Evolutionary conservation across 2,113 vertebrate species (phyloP), one percentile per base, ranked within the genome.

Genomic region (Gobio gobio): DNA sequence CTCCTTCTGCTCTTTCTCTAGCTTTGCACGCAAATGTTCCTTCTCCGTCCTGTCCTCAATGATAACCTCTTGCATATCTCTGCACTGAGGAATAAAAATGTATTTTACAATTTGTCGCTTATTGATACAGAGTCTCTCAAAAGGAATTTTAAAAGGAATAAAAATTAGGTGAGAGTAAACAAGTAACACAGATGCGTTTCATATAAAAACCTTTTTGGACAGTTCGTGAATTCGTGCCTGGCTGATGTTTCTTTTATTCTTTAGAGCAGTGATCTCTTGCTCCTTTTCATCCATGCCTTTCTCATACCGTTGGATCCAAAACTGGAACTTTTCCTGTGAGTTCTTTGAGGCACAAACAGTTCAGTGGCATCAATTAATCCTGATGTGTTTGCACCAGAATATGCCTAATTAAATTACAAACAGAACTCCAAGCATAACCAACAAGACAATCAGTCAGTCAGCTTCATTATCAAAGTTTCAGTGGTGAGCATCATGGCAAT

Each of bases 261-360:
- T 94, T 13, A 97, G 84, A 66, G 88, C 33, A 43, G 91, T 92
- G 47, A 96, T 88, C 83, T 96, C 94, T 64, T 92, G 82, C 0
- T 97, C 95, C 86, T 96, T 96, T 64, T 90, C 89, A 1, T 95
- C 89, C 0, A 90, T 94, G 83, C 96, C 96, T 1, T 92, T 95
- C 75, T 97, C 91, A 36, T 94, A 96, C 54, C 95, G 95, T 74
- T 96, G 94, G 90, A 95, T 91, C 96, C 96, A 97, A 80, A 91
- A 92, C 49, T 96, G 95, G 74, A 96, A 87, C 87, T 93, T 94
- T 85, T 95, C 94, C 75, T 93, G 92, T 80, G 96, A 87, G 47
- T 84, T 90, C 97, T 97, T 81, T 51, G 14, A 7, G 16, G 3
- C 40, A 86, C 47, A 87, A 12, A 40, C 1, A 51, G 45, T 61